phyloP scores from a whole-genome alignment of 2,888 invertebrate genomes.

The Xanthorhoe designata region DNA sequence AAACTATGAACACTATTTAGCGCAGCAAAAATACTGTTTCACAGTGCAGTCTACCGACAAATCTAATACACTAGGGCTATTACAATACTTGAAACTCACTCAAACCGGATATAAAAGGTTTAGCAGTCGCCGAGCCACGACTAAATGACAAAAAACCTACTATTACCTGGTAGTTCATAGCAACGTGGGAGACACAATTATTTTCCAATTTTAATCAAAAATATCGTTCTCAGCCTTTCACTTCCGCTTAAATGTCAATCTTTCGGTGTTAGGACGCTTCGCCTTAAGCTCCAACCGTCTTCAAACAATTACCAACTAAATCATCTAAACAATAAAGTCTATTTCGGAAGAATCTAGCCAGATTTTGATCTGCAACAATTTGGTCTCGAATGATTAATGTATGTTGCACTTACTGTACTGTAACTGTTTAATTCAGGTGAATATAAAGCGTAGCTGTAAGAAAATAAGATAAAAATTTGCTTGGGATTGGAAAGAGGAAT shows the following conservation, averaged over 20 bases:
- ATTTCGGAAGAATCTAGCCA: conserved; percentile 42
- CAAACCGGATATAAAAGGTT: conserved; percentile 70
- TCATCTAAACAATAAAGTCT: conserved; percentile 38
- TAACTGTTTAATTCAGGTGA: conserved; percentile 47
- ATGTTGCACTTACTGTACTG: conserved; percentile 65
- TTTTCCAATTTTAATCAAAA: conserved; percentile 86
- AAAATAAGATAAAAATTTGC: conserved; percentile 41
- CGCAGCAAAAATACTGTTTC: conserved; percentile 2
- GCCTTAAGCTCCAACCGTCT: conserved; percentile 56
- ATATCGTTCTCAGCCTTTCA: conserved; percentile 82
- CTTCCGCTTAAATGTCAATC: conserved; percentile 86
- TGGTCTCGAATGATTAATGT: conserved; percentile 82
- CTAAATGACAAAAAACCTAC: conserved; percentile 69
- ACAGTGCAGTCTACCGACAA: conserved; percentile 24
- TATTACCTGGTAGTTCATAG: conserved; percentile 54
- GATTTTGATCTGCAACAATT: conserved; percentile 73
- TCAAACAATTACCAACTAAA: conserved; percentile 51
- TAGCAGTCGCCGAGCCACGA: conserved; percentile 61
- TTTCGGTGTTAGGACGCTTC: conserved; percentile 62
- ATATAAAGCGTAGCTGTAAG: conserved; percentile 11
- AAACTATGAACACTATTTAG: too few relatives aligned
- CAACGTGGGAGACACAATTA: conserved; percentile 85
- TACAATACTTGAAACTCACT: conserved; percentile 43
- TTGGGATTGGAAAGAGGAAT: conserved; percentile 48
- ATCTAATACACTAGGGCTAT: conserved; percentile 30